Evolutionary conservation across 1,140 invertebrate species (phyloP).

Genomic region (Plutomurus gul): DNA sequence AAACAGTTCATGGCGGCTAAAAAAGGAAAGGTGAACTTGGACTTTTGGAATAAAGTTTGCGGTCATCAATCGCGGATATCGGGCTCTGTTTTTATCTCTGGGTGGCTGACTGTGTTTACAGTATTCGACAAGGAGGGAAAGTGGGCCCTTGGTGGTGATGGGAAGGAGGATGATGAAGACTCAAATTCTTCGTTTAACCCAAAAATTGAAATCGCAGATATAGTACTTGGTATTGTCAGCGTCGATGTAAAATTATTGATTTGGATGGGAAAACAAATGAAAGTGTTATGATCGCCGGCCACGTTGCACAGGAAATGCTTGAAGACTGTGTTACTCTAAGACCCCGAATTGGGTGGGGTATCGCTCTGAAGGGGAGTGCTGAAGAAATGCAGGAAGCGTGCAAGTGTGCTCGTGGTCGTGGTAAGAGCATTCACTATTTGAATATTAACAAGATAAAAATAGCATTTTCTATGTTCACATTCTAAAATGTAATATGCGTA

Average conservation of each 20-base stretch:
- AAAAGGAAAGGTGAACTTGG: neutral
- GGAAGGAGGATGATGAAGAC: neutral
- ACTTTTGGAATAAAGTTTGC: conserved; percentile 31
- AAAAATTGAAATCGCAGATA: neutral
- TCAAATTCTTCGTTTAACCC: neutral
- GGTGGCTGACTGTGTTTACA: conserved; percentile 37
- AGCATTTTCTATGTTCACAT: no score
- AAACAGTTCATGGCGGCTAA: conserved; percentile 26
- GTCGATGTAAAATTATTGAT: neutral
- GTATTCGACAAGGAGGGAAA: no score
- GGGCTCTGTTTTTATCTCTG: neutral
- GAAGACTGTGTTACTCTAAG: neutral
- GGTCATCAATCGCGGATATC: neutral
- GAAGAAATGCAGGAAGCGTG: no score
- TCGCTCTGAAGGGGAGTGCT: conserved; percentile 7
- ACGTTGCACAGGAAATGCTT: conserved; percentile 1
- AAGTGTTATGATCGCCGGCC: neutral
- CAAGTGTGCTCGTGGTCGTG: no score
- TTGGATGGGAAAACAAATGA: neutral
- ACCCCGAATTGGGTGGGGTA: neutral
- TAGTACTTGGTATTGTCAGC: neutral
- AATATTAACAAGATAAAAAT: no score
- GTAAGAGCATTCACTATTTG: no score
- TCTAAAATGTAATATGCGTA: no score
- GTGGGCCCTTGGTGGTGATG: conserved; percentile 10